Conservation (phyloP, 2,113 vertebrate genomes). For the Lophochroa leadbeateri region DNA sequence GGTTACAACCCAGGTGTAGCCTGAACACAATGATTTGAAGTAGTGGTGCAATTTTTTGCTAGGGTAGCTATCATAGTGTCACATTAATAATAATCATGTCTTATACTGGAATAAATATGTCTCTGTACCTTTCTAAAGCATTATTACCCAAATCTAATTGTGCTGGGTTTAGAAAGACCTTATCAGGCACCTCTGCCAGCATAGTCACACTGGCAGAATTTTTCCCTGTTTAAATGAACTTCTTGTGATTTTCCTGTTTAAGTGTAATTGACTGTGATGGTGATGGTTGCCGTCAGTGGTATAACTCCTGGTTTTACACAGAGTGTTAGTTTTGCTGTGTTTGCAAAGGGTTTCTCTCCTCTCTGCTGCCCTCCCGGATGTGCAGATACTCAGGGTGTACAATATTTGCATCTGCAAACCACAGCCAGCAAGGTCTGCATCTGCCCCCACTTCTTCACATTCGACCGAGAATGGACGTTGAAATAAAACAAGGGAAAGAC, state of each 20-base stretch:
- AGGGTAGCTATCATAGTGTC: neutral
- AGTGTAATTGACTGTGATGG: neutral
- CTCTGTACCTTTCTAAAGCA: neutral
- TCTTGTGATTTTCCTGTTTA: neutral
- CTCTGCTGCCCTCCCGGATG: neutral
- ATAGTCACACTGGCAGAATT: too few species aligned
- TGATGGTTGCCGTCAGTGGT: neutral
- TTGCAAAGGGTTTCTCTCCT: neutral
- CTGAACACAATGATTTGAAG: neutral
- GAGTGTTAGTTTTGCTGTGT: fast-evolving
- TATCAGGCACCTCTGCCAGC: neutral
- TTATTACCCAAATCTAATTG: neutral
- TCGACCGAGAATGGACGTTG: neutral
- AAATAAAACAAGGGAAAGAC: neutral
- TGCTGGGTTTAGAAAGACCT: neutral
- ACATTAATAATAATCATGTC: fast-evolving
- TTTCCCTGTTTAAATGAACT: neutral
- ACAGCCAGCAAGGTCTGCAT: neutral
- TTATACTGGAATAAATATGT: neutral
- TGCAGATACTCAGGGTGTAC: fast-evolving
- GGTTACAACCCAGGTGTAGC: fast-evolving
- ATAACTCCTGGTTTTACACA: neutral
- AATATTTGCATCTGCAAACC: fast-evolving
- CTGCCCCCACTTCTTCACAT: neutral
- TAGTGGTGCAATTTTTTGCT: neutral